Evolutionary conservation across 1,140 invertebrate species (phyloP).

Genomic region (Drosophila insularis): DNA sequence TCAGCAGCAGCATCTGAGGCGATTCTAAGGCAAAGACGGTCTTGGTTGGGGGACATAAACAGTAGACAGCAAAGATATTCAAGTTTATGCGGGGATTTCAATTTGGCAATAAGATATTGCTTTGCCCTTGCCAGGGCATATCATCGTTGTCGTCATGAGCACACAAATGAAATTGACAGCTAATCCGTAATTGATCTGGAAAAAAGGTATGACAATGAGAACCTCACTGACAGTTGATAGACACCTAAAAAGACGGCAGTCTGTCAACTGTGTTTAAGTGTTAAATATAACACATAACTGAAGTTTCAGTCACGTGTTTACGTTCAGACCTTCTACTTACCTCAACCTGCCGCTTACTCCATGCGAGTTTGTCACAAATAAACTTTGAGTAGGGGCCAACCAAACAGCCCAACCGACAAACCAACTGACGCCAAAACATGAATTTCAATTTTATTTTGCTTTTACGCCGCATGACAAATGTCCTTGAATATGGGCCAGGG

Average conservation of each 20-base stretch:
- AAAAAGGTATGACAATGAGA: conserved; percentile 52
- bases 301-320: conserved; percentile 38
- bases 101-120: conserved; percentile 52
- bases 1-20: too few species aligned
- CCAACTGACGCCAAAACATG: conserved; percentile 40
- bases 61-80: conserved; percentile 26
- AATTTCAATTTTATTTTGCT: conserved; percentile 57
- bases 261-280: conserved; percentile 38
- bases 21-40: conserved; percentile 5
- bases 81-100: conserved; percentile 39
- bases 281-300: conserved; percentile 39
- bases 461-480: conserved; percentile 62
- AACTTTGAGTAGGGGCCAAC: conserved; percentile 34
- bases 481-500: conserved; percentile 25
- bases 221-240: conserved; percentile 53
- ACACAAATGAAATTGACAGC: conserved; percentile 73
- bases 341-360: neutral
- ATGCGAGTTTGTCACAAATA: conserved; percentile 46
- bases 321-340: neutral
- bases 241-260: conserved; percentile 27
- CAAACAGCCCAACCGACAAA: neutral
- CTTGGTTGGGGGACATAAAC: neutral
- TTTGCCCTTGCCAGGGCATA: conserved; percentile 44
- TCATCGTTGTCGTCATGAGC: conserved; percentile 29
- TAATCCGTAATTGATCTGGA: conserved; percentile 78